Conservation (phyloP, 2,888 invertebrate species). For the Orgyia antiqua region DNA sequence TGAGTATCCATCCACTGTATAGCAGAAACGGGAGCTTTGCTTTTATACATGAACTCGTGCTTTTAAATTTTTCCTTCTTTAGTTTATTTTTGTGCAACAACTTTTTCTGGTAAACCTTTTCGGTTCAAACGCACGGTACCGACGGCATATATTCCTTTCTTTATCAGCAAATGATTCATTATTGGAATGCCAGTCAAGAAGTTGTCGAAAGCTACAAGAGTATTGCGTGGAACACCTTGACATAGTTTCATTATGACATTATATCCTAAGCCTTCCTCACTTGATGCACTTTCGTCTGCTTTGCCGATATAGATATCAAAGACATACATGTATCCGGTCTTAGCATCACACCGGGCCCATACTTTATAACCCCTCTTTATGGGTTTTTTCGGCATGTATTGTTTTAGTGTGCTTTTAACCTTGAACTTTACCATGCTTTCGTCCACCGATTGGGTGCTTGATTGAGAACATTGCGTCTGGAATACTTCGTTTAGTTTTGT, state of each 20-base stretch:
- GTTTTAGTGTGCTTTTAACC: neutral
- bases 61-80: slow-evolving; percentile 1
- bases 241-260: slow-evolving; percentile 8
- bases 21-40: slow-evolving; percentile 3
- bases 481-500: slow-evolving; percentile 4
- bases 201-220: slow-evolving; percentile 7
- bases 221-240: slow-evolving; percentile 5
- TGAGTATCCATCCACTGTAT: slow-evolving; percentile 8
- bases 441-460: slow-evolving; percentile 4
- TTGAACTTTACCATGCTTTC: slow-evolving; percentile 8
- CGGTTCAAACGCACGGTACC: slow-evolving; percentile 7
- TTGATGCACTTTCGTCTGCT: slow-evolving; percentile 10
- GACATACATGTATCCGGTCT: slow-evolving; percentile 5
- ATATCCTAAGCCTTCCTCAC: slow-evolving; percentile 7
- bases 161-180: slow-evolving; percentile 7
- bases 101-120: slow-evolving; percentile 7
- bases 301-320: slow-evolving; percentile 1
- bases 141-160: slow-evolving; percentile 6
- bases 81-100: slow-evolving; percentile 1
- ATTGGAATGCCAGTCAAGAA: slow-evolving; percentile 10
- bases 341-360: slow-evolving; percentile 9
- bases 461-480: slow-evolving; percentile 3
- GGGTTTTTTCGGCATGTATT: neutral
- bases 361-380: slow-evolving; percentile 8
- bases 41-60: slow-evolving; percentile 6